Conservation (phyloP, 2,797 vertebrate species). For the Pseudochromis fuscus region DNA sequence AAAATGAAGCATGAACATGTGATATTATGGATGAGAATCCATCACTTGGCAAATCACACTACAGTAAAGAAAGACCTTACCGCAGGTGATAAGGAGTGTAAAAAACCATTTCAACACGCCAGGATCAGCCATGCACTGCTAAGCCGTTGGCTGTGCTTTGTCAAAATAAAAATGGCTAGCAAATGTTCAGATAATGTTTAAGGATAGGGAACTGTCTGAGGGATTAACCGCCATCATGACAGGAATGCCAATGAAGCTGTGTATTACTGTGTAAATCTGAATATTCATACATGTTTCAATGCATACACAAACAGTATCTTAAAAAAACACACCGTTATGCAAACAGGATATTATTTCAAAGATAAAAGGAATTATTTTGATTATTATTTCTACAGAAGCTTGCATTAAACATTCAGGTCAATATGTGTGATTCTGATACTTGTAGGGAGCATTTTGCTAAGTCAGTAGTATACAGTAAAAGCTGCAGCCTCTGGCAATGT, state of each 20-base stretch:
- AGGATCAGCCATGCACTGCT: conserved; percentile 48
- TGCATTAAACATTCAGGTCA: conserved; percentile 31
- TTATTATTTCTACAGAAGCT: conserved; percentile 7
- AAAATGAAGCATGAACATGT: conserved; percentile 54
- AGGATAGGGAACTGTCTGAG: conserved; percentile 45
- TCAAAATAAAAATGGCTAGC: conserved; percentile 50
- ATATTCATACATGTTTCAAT: conserved; percentile 19
- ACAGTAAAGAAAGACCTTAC: conserved; percentile 50
- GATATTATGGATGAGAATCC: conserved; percentile 47
- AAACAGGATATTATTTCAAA: conserved; percentile 11
- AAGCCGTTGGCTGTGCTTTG: conserved; percentile 56
- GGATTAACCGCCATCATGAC: conserved; percentile 38
- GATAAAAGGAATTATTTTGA: conserved; percentile 22
- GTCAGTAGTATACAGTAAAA: conserved; percentile 33
- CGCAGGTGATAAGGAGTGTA: conserved; percentile 48
- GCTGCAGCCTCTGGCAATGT: conserved; percentile 42
- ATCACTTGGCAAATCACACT: conserved; percentile 59
- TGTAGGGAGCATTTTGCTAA: conserved; percentile 29
- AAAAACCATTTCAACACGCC: conserved; percentile 50
- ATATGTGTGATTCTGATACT: conserved; percentile 28
- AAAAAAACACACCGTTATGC: conserved; percentile 5
- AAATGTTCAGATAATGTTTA: conserved; percentile 62
- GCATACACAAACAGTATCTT: not conserved
- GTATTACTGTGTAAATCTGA: conserved; percentile 26
- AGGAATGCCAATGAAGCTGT: conserved; percentile 41